Percentiles rank a stretch among this genome's conserved stretches.
phyloP scores from a whole-genome alignment of 2,113 vertebrate genomes.

The Mionectes macconnelli region DNA sequence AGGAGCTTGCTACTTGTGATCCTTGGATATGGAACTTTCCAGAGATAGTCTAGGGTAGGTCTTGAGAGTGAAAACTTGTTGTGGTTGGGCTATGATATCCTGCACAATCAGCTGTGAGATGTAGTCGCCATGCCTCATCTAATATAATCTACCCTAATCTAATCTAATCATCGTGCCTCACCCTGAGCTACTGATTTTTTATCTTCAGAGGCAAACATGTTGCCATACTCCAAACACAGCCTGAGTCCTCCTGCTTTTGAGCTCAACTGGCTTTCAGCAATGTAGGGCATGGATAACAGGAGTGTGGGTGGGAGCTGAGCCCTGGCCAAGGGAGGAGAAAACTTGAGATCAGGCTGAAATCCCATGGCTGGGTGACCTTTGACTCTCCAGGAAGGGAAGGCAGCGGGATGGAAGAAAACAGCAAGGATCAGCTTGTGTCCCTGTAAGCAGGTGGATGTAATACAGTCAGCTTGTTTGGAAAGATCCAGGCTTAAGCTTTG shows the following conservation, averaged over 20 bases:
- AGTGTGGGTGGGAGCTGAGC: background rate
- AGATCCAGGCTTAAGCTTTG: background rate
- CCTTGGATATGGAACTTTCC: background rate
- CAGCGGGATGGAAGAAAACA: background rate
- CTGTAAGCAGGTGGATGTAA: background rate
- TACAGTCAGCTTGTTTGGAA: background rate
- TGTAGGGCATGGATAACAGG: background rate
- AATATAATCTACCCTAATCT: background rate
- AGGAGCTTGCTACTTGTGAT: background rate
- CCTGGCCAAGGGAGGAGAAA: background rate
- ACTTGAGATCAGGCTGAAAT: background rate
- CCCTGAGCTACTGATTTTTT: background rate
- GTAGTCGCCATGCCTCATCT: rapidly evolving
- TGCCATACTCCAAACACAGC: background rate
- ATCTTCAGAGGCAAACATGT: rapidly evolving
- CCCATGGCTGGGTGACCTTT: rapidly evolving
- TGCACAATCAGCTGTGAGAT: rapidly evolving
- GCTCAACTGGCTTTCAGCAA: background rate
- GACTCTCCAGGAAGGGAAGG: background rate
- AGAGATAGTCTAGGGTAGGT: background rate
- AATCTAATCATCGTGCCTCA: rapidly evolving
- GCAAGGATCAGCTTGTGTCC: background rate
- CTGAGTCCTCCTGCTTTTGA: background rate
- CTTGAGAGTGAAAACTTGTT: rapidly evolving
- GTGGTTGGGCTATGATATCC: background rate